Percentiles rank a stretch among this genome's conserved stretches.
Evolutionary conservation across 2,888 invertebrate genomes (phyloP).

Genomic region (Sisyra terminalis): DNA sequence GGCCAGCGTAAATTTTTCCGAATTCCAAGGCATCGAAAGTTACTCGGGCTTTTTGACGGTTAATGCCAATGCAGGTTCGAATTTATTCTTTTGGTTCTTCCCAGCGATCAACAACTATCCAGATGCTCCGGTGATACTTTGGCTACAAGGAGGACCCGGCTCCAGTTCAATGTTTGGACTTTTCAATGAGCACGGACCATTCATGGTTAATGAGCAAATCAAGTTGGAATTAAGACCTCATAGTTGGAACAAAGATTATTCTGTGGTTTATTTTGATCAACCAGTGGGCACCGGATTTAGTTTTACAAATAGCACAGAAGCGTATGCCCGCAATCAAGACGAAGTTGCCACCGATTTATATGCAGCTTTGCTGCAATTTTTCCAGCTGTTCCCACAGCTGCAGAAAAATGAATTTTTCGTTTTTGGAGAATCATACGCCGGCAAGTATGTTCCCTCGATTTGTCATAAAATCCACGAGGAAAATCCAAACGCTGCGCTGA

Average conservation of each 20-base stretch:
- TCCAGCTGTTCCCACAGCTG: conserved; percentile 62
- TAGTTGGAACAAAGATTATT: conserved; percentile 59
- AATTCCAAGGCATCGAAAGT: not conserved
- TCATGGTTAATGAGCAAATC: conserved; percentile 29
- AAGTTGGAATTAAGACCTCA: conserved; percentile 41
- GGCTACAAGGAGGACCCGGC: conserved; percentile 80
- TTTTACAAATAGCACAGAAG: conserved; percentile 58
- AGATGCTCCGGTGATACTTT: conserved; percentile 37
- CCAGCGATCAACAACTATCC: conserved; percentile 27
- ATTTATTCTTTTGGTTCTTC: conserved; percentile 87
- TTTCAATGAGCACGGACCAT: conserved; percentile 74
- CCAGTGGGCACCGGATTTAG: conserved; percentile 89
- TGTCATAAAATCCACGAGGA: conserved; percentile 47
- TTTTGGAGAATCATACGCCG: conserved; percentile 73
- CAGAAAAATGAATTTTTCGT: conserved; percentile 57
- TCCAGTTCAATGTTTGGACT: conserved; percentile 64
- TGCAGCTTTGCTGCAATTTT: conserved; percentile 63
- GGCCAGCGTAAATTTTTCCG: not conserved
- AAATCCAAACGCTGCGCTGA: conserved; percentile 29
- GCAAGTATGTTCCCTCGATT: conserved; percentile 40
- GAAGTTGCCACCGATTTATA: conserved; percentile 70
- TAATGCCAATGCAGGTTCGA: conserved; percentile 56
- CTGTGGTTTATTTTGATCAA: conserved; percentile 78
- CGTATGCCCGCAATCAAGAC: conserved; percentile 64
- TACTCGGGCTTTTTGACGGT: conserved; percentile 45